These are phyloP conservation scores for Leptinotarsa rubiginosa DNA, from an alignment of 2,888 invertebrate genomes.

Conservation along the genomic window DNA sequence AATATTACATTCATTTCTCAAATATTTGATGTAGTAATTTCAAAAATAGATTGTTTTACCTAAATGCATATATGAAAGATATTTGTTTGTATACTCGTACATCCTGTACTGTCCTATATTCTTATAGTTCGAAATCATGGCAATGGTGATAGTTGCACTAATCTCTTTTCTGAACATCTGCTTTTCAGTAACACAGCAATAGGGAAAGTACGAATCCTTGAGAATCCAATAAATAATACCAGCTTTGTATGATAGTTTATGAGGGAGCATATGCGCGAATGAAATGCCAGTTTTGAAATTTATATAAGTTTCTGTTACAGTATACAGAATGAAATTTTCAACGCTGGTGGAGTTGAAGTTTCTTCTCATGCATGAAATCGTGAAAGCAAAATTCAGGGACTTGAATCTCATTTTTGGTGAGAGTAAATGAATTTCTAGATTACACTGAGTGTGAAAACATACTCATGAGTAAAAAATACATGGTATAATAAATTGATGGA, in stretches of 20 bases:
- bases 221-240: slow-evolving; percentile 8
- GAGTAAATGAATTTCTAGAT: too few relatives aligned
- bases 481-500: too few relatives aligned
- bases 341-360: background rate
- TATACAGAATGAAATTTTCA: background rate
- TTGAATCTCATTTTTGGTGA: background rate
- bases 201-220: background rate
- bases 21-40: too few relatives aligned
- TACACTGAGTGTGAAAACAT: too few relatives aligned
- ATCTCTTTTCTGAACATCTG: background rate
- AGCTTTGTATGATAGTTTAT: background rate
- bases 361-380: background rate
- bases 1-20: too few relatives aligned
- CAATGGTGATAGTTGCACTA: background rate
- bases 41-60: too few relatives aligned
- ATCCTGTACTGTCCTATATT: background rate
- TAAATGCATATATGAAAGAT: too few relatives aligned
- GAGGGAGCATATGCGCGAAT: slow-evolving; percentile 7
- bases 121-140: background rate
- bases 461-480: too few relatives aligned
- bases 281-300: background rate
- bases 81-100: too few relatives aligned
- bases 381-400: background rate
- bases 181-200: background rate
- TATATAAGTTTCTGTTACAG: background rate